Conservation (phyloP, 2,113 vertebrate species). For the Neofelis nebulosa region DNA sequence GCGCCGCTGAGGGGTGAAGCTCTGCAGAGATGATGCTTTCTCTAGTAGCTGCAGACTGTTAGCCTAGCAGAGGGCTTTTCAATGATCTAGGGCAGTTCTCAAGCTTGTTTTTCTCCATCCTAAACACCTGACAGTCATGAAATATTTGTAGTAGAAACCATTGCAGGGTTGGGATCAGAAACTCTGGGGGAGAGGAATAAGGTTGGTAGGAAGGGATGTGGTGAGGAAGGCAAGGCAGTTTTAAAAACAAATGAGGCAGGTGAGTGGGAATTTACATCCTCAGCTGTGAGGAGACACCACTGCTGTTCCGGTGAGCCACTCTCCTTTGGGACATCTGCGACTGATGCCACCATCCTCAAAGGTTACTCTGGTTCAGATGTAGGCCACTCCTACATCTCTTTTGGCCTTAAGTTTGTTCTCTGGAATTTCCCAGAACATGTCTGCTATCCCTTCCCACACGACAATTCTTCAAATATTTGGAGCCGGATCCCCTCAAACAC, state of each 20-base stretch:
- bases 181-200: background rate
- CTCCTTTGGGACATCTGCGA: background rate
- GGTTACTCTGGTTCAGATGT: background rate
- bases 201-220: background rate
- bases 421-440: background rate
- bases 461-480: background rate
- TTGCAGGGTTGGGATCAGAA: background rate
- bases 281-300: background rate
- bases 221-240: background rate
- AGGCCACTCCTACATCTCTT: background rate
- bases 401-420: background rate
- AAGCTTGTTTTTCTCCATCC: background rate
- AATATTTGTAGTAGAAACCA: background rate
- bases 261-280: background rate
- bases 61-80: background rate
- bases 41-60: background rate
- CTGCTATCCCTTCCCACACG: background rate
- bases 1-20: no score
- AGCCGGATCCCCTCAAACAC: background rate
- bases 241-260: background rate
- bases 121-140: background rate
- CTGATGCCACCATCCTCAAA: no score
- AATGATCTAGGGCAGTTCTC: background rate
- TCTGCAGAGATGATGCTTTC: rapidly evolving
- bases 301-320: background rate